phyloP scores from a whole-genome alignment of 1,140 invertebrate species.

The Grapholita molesta region DNA sequence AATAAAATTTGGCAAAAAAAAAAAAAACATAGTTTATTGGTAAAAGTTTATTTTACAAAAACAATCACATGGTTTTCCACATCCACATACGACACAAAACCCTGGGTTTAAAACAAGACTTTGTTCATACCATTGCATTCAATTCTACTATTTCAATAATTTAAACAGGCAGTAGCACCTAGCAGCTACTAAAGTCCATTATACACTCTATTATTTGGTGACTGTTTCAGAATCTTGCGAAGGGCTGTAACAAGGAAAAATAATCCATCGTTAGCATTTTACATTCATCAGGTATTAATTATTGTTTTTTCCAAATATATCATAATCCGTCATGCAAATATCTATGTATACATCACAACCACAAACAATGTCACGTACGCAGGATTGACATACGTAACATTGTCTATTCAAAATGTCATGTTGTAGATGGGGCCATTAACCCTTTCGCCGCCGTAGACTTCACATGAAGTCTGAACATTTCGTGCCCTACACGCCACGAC shows the following conservation, averaged over 20 bases:
- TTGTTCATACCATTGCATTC: constrained; percentile 54
- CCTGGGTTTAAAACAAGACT: constrained; percentile 35
- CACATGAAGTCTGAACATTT: too few species aligned
- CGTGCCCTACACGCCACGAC: too few species aligned
- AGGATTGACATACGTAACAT: too few species aligned
- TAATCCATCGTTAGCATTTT: background rate
- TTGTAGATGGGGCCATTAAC: too few species aligned
- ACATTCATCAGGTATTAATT: background rate
- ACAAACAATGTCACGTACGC: too few species aligned
- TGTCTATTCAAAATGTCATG: too few species aligned
- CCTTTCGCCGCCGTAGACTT: too few species aligned
- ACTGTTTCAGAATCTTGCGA: constrained; percentile 64
- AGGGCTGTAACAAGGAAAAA: constrained; percentile 58
- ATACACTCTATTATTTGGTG: constrained; percentile 70
- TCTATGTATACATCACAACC: too few species aligned
- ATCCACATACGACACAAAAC: constrained; percentile 39
- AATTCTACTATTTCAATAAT: constrained; percentile 69
- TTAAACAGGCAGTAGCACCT: constrained; percentile 47
- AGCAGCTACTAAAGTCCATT: constrained; percentile 67
- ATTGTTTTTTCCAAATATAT: too few species aligned
- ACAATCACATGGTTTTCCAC: constrained; percentile 36
- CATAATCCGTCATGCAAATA: too few species aligned
- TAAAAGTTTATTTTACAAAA: constrained; percentile 46
- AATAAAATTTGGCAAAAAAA: background rate
- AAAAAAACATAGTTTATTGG: background rate